Evolutionary conservation across 2,888 invertebrate species (phyloP), one percentile per base, ranked within the genome.

Genomic region (Diarsia dahlii): DNA sequence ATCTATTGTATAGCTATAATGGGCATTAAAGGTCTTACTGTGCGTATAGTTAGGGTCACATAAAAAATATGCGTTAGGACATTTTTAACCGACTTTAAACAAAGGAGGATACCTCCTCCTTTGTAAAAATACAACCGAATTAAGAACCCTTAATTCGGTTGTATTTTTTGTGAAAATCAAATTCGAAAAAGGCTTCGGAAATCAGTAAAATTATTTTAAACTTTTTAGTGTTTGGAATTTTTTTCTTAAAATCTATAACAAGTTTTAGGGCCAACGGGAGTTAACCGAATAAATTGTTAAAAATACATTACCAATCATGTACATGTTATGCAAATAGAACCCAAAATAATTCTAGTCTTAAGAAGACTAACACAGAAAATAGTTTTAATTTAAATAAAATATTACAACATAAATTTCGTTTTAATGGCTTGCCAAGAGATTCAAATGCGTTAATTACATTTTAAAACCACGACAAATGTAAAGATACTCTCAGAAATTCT

Each of bases 1-100:
- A 67, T 23, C 48, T 64, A 63, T 78, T 84, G 72, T 83, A 78
- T 67, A 46, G 20, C 67, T 56, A 70, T 81, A 76, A 64, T 58
- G 39, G 56, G 48, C 12, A 65, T 70, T 68, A 76, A 45, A 67
- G 64, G 58, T 72, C 45, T 63, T 54, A 58, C 74, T 63, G 48
- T n/a, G 67, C 48, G 39, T 65, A 13, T 64, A 75, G 63, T 67
- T 72, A 72, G 65, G 84, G 79, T 60, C 18, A 15, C 12, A 39
- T 39, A 15, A 50, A 74, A 20, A 23, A 15, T n/a, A 20, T 58
- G 18, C 28, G 46, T 3, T 10, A 10, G 28, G 12, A 9, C 10
- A 69, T 28, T 56, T 46, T 64, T 39, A 8, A 8, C 39, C 39
- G 39, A 39, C 39, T 39, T 39, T 6, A 39, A 39, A 39, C 39